These are phyloP conservation scores for Nesoenas mayeri DNA, from an alignment of 2,113 vertebrate species.

Conservation along the genomic window DNA sequence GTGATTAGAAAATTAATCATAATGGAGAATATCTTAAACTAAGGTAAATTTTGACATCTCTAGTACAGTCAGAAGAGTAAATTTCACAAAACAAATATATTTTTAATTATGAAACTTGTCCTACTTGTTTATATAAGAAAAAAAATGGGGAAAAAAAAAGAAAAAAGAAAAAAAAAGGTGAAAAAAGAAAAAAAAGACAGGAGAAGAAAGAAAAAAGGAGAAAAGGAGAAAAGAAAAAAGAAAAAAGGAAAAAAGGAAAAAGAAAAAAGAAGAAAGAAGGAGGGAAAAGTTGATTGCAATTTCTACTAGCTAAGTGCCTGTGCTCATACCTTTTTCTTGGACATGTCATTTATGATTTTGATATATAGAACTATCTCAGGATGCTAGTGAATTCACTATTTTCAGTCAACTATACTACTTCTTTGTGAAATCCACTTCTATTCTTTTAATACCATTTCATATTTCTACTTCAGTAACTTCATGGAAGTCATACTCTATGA, in stretches of 20 bases:
- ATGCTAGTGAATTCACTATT: background rate
- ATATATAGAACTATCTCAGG: background rate
- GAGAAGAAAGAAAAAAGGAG: background rate
- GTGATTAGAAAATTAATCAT: background rate
- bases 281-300: background rate
- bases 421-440: background rate
- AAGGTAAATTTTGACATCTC: background rate
- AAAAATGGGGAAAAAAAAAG: too few species aligned
- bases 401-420: background rate
- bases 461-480: background rate
- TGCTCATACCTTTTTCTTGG: background rate
- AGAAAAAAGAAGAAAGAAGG: background rate
- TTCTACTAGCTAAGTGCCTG: background rate
- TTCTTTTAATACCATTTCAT: background rate
- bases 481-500: background rate
- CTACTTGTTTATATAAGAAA: background rate
- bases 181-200: background rate
- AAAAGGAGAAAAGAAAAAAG: too few species aligned
- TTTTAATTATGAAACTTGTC: background rate
- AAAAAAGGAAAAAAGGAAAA: background rate
- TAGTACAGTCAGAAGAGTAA: background rate
- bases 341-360: background rate
- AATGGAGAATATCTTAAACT: background rate
- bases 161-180: too few species aligned
- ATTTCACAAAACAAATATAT: background rate